phyloP scores from a whole-genome alignment of 2,113 vertebrate genomes.

The Amia ocellicauda region DNA sequence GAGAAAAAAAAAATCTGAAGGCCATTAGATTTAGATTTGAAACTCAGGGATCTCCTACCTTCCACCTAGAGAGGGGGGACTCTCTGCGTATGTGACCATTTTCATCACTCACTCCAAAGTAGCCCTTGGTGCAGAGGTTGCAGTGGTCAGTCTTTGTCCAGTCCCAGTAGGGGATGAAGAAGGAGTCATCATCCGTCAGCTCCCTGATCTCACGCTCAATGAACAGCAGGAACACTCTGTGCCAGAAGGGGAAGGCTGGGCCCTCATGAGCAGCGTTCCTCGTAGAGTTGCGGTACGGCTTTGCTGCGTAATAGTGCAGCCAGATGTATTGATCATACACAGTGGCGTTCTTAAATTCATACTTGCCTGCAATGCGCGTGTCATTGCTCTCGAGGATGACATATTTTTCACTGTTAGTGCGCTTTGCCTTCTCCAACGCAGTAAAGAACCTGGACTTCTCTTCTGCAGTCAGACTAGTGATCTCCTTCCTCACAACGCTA shows the following conservation, averaged over 20 bases:
- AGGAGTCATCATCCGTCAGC: constrained; percentile 34
- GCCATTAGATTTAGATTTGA: background rate
- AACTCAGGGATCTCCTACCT: constrained; percentile 23
- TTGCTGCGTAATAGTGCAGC: constrained; percentile 40
- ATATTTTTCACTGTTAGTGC: constrained; percentile 26
- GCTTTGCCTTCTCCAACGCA: constrained; percentile 31
- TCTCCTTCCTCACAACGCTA: constrained; percentile 8
- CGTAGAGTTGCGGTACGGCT: background rate
- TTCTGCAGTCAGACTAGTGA: constrained; percentile 24
- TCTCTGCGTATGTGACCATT: constrained; percentile 21
- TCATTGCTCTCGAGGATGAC: constrained; percentile 30
- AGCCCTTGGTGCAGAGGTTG: constrained; percentile 36
- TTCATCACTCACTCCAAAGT: constrained; percentile 23
- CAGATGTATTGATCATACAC: constrained; percentile 38
- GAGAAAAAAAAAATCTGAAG: too few species aligned
- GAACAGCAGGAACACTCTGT: constrained; percentile 31
- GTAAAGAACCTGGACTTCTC: constrained; percentile 30
- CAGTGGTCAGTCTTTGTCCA: constrained; percentile 34
- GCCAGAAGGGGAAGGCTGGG: constrained; percentile 38
- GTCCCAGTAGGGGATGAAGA: constrained; percentile 41
- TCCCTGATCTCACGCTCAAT: constrained; percentile 38
- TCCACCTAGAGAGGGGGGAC: constrained; percentile 36
- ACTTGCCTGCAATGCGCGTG: constrained; percentile 18
- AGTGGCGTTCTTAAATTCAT: constrained; percentile 27
- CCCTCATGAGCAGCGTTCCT: constrained; percentile 34